Percentiles rank a stretch among this genome's conserved stretches.
Evolutionary conservation across 2,113 vertebrate species (phyloP).

Genomic region (Stictonetta naevosa): DNA sequence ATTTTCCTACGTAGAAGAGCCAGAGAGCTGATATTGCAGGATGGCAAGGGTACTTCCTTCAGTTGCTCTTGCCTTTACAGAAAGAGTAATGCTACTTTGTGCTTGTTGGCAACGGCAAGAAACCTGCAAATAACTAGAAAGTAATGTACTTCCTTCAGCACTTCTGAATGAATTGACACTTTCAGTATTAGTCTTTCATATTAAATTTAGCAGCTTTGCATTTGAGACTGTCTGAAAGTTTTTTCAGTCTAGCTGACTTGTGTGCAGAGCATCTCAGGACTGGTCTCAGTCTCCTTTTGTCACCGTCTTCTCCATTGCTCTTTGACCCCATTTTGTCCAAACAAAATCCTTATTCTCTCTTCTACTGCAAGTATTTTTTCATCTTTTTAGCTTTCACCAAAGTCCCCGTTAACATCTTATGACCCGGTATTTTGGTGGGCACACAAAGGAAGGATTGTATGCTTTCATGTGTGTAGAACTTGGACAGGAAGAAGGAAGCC

Average conservation of each 20-base stretch:
- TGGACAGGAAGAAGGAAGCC: background rate
- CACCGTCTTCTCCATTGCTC: background rate
- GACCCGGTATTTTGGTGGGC: background rate
- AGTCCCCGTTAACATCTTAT: accelerated
- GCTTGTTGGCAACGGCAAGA: background rate
- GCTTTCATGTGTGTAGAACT: background rate
- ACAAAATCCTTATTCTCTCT: background rate
- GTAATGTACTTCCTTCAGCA: background rate
- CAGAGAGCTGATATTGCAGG: background rate
- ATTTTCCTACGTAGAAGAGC: background rate
- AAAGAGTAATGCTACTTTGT: background rate
- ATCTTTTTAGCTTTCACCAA: background rate
- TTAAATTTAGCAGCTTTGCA: background rate
- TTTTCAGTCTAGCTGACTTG: background rate
- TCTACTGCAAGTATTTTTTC: background rate
- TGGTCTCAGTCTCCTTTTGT: background rate
- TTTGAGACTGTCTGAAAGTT: background rate
- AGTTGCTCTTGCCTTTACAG: background rate
- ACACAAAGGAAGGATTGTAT: background rate
- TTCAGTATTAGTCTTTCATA: background rate
- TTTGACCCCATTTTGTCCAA: background rate
- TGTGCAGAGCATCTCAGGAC: background rate
- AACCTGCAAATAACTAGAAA: background rate
- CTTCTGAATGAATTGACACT: background rate
- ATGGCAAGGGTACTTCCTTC: background rate